A percentile compares a stretch with the other conserved stretches of the same genome.
Evolutionary conservation across 1,140 invertebrate genomes (phyloP).

Genomic region (Microplitis demolitor): DNA sequence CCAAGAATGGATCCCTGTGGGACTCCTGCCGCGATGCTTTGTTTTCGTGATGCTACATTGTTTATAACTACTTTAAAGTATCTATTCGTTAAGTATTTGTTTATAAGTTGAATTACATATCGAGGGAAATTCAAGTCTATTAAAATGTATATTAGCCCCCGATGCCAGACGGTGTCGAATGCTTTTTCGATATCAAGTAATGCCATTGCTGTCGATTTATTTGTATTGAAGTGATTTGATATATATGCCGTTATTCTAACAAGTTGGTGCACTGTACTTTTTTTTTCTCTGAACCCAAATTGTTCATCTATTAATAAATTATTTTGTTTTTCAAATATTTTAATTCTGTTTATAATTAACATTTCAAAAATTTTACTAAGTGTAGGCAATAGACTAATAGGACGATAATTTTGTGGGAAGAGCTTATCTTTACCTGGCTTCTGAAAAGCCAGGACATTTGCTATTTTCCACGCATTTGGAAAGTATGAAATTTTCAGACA

Average conservation of each 20-base stretch:
- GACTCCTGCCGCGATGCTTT: slow-evolving; percentile 33
- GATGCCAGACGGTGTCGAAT: slow-evolving; percentile 45
- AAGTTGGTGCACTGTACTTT: slow-evolving; percentile 42
- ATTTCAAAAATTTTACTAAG: slow-evolving; percentile 46
- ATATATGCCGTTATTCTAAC: slow-evolving; percentile 39
- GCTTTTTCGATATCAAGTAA: slow-evolving; percentile 46
- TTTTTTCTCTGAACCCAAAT: slow-evolving; percentile 42
- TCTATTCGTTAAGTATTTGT: slow-evolving; percentile 32
- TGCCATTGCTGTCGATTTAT: slow-evolving; percentile 32
- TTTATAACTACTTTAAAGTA: slow-evolving; percentile 29
- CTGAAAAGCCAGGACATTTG: background rate
- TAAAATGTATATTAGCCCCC: slow-evolving; percentile 44
- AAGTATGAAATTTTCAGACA: slow-evolving; percentile 34
- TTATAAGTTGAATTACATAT: slow-evolving; percentile 30
- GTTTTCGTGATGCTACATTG: slow-evolving; percentile 13
- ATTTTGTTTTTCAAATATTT: slow-evolving; percentile 14
- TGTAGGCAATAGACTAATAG: slow-evolving; percentile 44
- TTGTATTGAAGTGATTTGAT: slow-evolving; percentile 26
- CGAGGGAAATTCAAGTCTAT: slow-evolving; percentile 20
- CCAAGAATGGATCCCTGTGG: slow-evolving; percentile 37
- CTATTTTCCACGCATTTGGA: slow-evolving; percentile 8
- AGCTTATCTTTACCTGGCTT: background rate
- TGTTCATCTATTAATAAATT: slow-evolving; percentile 35
- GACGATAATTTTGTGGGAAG: slow-evolving; percentile 38
- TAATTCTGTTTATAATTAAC: slow-evolving; percentile 36